Base-by-base conservation (phyloP, 2,888 invertebrate genomes). In the Creontiades dilutus region DNA sequence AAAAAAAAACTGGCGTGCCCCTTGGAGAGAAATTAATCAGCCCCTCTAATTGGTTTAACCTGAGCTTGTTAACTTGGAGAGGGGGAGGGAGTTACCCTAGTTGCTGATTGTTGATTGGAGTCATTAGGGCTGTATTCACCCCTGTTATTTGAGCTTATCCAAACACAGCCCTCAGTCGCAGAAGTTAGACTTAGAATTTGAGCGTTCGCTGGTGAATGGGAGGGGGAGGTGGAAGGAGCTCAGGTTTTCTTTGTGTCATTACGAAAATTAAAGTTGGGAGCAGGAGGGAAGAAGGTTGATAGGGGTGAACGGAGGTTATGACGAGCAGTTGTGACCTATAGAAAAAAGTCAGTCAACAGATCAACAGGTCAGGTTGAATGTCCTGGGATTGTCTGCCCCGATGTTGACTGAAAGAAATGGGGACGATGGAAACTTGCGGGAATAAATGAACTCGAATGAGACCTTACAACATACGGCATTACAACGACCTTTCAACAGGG, bases 1-100 rank as follows among this genome's bases (percentile, higher is more conserved):
- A n/a, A 16, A 13, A 14, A 14, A 78, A 78, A 16, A 16, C 9
- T n/a, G 19, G 47, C n/a, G 16, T 28, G 16, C 46, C 19, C 46
- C 16, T 37, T n/a, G 78, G 46, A 47, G 37, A 78, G 78, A 46
- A 78, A 78, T 78, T 78, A 78, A 78, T 78, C 78, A 78, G n/a
- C 78, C 19, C 16, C n/a, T 14, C 78, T 78, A 78, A 78, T 78
- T 78, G 78, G 78, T 78, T 46, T 78, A 78, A 78, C 78, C 37
- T 78, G 78, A 12, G 13, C 78, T 78, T 78, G 78, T 78, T 78
- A 78, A 78, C 78, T 19, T 46, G 14, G 78, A n/a, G n/a, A n/a
- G n/a, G n/a, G n/a, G n/a, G n/a, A n/a, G 37, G 37, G 46, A 46
- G 78, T n/a, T n/a, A 16, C 78, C 46, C 47, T 78, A 78, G 12